Base-by-base conservation (phyloP, 2,888 invertebrate genomes). In the Lepidonotus clava region DNA sequence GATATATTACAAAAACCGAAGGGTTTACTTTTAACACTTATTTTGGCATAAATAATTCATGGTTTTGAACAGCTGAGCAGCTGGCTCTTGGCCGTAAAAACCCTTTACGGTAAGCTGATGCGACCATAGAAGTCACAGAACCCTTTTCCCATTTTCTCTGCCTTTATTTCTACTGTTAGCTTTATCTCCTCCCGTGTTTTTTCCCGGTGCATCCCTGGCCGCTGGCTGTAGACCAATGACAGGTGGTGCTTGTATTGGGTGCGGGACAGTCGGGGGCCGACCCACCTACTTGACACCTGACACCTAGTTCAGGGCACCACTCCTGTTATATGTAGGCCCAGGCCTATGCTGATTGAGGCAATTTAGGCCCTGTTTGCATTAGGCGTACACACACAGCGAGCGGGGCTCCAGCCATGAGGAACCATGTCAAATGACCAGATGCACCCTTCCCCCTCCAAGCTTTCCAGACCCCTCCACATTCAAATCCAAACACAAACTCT, bases 201-300 rank as follows among this genome's bases (percentile, higher is more conserved):
- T n/a, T n/a, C n/a, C n/a, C n/a, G n/a, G n/a, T n/a, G n/a, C n/a
- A n/a, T n/a, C n/a, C n/a, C n/a, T n/a, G n/a, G n/a, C n/a, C n/a
- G n/a, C n/a, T n/a, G 61, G 61, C 61, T 24, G 11, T 11, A n/a
- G 18, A 14, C 71, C 38, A 38, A 38, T 28, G 5, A 11, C 76
- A 76, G 76, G 76, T 76, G 76, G 76, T n/a, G n/a, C 28, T 4
- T 61, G 61, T 28, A 28, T 8, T 18, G 61, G 32, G 61, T 61
- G 28, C 28, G 61, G 21, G 28, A 61, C 28, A 11, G 24, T 14
- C 28, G 61, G 61, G 61, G 28, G 18, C 21, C 28, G 28, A 11
- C 28, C 61, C 11, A n/a, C 2, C 2, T 14, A 76, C 76, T 76
- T 76, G 76, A 76, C 76, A 76, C 40, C 38, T 14, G 76, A 14